Conservation (phyloP, 1,140 invertebrate genomes). For the Dreissena rostriformis region DNA sequence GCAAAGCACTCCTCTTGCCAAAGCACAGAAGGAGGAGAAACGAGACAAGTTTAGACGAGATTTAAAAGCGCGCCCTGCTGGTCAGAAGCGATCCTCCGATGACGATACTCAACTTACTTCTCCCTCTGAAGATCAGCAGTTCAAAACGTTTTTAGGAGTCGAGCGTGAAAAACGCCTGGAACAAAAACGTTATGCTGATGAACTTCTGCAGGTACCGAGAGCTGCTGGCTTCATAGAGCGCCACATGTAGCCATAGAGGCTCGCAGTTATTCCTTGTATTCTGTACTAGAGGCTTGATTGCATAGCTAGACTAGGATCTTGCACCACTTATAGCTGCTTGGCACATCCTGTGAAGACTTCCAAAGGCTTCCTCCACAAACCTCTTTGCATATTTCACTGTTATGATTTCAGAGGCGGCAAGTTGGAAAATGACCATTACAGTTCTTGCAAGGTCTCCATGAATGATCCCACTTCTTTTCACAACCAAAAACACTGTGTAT, state of each 20-base stretch:
- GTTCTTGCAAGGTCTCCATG: too few species aligned
- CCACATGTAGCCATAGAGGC: neutral
- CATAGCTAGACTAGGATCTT: too few species aligned
- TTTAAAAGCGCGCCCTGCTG: constrained; percentile 8
- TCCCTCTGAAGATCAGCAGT: constrained; percentile 19
- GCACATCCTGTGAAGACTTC: too few species aligned
- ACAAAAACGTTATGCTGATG: constrained; percentile 50
- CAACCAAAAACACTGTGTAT: too few species aligned
- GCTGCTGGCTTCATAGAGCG: too few species aligned
- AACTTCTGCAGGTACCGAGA: constrained; percentile 42
- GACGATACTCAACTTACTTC: neutral
- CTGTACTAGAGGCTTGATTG: neutral
- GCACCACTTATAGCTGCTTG: too few species aligned
- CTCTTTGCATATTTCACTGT: too few species aligned
- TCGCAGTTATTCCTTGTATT: constrained; percentile 3
- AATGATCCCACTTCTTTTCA: too few species aligned
- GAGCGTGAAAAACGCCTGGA: constrained; percentile 42
- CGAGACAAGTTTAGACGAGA: constrained; percentile 46
- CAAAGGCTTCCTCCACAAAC: too few species aligned
- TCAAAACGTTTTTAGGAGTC: constrained; percentile 35
- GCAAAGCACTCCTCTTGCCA: neutral
- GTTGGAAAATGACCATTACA: too few species aligned
- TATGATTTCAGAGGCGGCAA: too few species aligned
- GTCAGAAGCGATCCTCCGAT: neutral
- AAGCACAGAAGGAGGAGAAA: constrained; percentile 43